Base-by-base conservation (phyloP, 1,140 invertebrate genomes). In the Colletes latitarsis region DNA sequence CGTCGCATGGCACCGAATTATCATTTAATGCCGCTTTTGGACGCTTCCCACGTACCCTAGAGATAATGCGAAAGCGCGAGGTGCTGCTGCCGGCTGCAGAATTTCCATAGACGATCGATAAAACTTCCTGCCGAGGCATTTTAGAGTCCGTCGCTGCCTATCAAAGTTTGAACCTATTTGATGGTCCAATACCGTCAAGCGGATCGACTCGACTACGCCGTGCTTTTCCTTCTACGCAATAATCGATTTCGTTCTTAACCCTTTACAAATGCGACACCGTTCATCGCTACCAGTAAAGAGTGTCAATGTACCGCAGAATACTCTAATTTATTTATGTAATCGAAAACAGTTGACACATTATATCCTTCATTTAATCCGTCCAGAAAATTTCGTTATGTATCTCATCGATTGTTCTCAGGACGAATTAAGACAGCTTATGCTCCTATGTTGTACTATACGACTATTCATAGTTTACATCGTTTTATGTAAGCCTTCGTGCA, bases 81-180 rank as follows among this genome's bases (percentile, higher is more conserved):
- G 30, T n/a, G 15, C 41, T 39, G 14, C 4, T 19, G 3, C 14
- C 8, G 3, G 10, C 30, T 46, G 19, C 66, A 78, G 49, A 78
- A 63, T 72, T 78, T 78, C 68, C 58, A 78, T 15, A 63, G 8
- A 12, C 58, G 49, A 78, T 78, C 76, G 39, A 72, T 78, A 78
- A 21, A 72, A 71, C 46, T 53, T 77, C 39, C 10, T 6, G 41
- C 43, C 66, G 15, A 63, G 49, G 12, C 14, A 62, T 52, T 52
- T 69, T n/a, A 9, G 19, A 68, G 15, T 39, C 14, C 14, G 9
- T 6, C 46, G 21, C 21, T 19, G 12, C 39, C n/a, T 78, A 71
- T 63, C 49, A 62, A 78, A 78, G 39, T 72, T 78, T 72, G 1
- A 78, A 72, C 39, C n/a, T 46, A 52, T 72, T 60, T 46, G 41